These are phyloP conservation scores for Eciton burchellii DNA, from an alignment of 1,140 invertebrate species.

Conservation along the genomic window DNA sequence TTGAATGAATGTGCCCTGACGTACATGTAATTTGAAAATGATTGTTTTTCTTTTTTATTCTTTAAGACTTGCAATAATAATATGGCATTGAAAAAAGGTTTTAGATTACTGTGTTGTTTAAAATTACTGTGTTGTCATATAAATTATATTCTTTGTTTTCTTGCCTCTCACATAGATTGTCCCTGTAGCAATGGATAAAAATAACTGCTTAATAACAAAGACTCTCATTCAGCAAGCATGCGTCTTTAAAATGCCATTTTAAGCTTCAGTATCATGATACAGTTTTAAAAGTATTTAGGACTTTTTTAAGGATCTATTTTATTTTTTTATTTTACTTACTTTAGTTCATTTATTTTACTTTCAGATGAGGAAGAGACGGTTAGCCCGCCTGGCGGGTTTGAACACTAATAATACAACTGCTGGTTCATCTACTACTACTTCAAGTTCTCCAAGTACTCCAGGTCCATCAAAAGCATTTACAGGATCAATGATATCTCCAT, in stretches of 20 bases:
- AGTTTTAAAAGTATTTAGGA: neutral
- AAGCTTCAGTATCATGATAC: neutral
- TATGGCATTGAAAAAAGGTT: neutral
- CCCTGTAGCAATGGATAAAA: neutral
- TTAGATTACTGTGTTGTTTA: neutral
- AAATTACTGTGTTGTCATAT: constrained; percentile 17
- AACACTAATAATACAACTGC: constrained; percentile 74
- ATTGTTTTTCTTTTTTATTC: too few relatives aligned
- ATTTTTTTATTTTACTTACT: too few relatives aligned
- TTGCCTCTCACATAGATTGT: neutral
- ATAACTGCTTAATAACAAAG: constrained; percentile 32
- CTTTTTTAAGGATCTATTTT: too few relatives aligned
- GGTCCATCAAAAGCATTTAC: constrained; percentile 80
- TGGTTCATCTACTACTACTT: constrained; percentile 62
- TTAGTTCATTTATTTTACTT: constrained; percentile 42
- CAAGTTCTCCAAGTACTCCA: constrained; percentile 74
- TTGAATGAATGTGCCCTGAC: too few relatives aligned
- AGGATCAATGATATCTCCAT: constrained; percentile 75
- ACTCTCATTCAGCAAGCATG: neutral
- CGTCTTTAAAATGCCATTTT: neutral
- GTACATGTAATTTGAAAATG: too few relatives aligned
- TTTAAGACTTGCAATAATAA: neutral
- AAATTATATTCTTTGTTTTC: neutral
- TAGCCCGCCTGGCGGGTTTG: constrained; percentile 88
- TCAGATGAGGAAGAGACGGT: constrained; percentile 89